A percentile compares a stretch with the other conserved stretches of the same genome.
These are phyloP conservation scores for Papilio polytes DNA, from an alignment of 1,140 invertebrate genomes.

Conservation along the genomic window DNA sequence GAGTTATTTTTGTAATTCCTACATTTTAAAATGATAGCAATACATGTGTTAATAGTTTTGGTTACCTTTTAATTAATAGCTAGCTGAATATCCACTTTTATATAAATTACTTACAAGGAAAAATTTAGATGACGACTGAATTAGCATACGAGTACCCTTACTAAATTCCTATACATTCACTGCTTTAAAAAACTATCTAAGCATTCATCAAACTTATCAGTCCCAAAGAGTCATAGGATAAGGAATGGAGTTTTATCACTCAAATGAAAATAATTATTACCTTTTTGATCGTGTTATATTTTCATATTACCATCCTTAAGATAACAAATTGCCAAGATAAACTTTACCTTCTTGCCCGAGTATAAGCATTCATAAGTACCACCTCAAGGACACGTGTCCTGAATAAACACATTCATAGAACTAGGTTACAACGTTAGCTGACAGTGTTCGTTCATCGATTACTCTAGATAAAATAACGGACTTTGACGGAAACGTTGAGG, in stretches of 20 bases:
- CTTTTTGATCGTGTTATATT: neutral
- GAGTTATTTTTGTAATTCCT: constrained; percentile 14
- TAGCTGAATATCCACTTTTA: too few species aligned
- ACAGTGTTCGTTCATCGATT: neutral
- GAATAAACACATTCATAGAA: constrained; percentile 26
- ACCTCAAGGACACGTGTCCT: constrained; percentile 7
- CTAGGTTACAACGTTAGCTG: constrained; percentile 1
- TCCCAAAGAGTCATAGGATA: too few species aligned
- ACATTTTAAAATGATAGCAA: neutral
- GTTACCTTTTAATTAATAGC: too few species aligned
- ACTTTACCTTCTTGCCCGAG: neutral
- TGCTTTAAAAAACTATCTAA: too few species aligned
- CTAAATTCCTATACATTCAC: too few species aligned
- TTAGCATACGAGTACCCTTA: too few species aligned
- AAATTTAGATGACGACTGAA: too few species aligned
- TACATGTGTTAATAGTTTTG: too few species aligned
- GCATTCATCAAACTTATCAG: too few species aligned
- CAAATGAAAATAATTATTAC: neutral
- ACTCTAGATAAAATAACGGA: neutral
- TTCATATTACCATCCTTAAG: neutral
- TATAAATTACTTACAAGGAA: too few species aligned
- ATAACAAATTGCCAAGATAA: neutral
- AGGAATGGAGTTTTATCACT: too few species aligned
- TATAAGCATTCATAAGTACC: neutral
- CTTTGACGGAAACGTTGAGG: neutral